Evolutionary conservation across 1,140 invertebrate species (phyloP).

Genomic region (Drosophila obscura): DNA sequence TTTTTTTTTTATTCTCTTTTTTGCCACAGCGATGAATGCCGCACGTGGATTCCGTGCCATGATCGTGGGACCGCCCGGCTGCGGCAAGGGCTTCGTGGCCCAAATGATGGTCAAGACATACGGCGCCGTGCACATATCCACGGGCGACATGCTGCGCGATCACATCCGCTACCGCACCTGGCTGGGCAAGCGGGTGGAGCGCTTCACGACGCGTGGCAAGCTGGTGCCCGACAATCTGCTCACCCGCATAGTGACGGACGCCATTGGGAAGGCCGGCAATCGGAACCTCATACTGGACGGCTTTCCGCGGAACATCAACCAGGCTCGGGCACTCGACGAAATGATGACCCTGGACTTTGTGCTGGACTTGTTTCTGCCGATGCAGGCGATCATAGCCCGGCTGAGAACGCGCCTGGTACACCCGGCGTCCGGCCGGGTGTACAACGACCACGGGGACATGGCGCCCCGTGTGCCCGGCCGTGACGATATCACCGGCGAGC

Average conservation of each 20-base stretch:
- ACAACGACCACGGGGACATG: slow-evolving; percentile 8
- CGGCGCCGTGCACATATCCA: slow-evolving; percentile 21
- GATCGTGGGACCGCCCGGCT: slow-evolving; percentile 40
- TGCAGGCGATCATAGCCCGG: slow-evolving; percentile 1
- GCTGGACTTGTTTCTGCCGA: slow-evolving; percentile 23
- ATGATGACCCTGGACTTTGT: slow-evolving; percentile 31
- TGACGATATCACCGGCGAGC: slow-evolving; percentile 42
- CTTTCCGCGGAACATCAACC: slow-evolving; percentile 34
- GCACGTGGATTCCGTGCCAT: slow-evolving; percentile 28
- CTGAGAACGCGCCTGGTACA: slow-evolving; percentile 27
- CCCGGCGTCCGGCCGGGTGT: slow-evolving; percentile 27
- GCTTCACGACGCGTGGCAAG: background rate
- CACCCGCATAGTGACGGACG: slow-evolving; percentile 3
- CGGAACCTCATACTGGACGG: slow-evolving; percentile 32
- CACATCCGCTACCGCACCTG: slow-evolving; percentile 15
- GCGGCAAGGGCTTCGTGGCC: slow-evolving; percentile 27
- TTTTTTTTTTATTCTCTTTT: background rate
- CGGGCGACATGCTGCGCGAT: slow-evolving; percentile 36
- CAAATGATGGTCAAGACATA: background rate
- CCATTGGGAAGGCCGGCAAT: background rate
- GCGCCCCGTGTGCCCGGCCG: slow-evolving; percentile 12
- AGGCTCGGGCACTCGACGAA: slow-evolving; percentile 10
- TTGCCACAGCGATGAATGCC: background rate
- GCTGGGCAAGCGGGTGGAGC: slow-evolving; percentile 20
- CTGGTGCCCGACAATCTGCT: slow-evolving; percentile 43